These are phyloP conservation scores for Andricus grossulariae DNA, from an alignment of 1,140 invertebrate species.

Conservation along the genomic window DNA sequence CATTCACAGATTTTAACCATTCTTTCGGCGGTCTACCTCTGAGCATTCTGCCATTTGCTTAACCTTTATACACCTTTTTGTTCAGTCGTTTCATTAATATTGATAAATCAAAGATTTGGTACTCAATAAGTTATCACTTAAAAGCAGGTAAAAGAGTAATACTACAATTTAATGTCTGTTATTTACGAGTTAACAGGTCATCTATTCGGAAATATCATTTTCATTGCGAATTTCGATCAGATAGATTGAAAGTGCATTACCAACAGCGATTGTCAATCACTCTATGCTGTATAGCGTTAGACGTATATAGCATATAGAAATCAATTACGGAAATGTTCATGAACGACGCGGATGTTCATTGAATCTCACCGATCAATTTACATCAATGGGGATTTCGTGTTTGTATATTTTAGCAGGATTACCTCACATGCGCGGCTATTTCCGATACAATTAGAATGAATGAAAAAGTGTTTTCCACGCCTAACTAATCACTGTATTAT, in stretches of 20 bases:
- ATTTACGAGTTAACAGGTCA: too few species aligned
- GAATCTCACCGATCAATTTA: slow-evolving; percentile 24
- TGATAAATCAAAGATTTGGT: too few species aligned
- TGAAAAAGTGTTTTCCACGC: not conserved
- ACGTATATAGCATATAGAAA: slow-evolving; percentile 4
- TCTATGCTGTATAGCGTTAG: not conserved
- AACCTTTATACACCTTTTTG: too few species aligned
- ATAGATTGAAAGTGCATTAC: slow-evolving; percentile 1
- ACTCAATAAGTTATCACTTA: too few species aligned
- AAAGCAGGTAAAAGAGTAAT: too few species aligned
- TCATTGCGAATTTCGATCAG: not conserved
- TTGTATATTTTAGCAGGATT: slow-evolving; percentile 22
- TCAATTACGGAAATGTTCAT: slow-evolving; percentile 18
- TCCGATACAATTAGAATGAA: slow-evolving; percentile 20
- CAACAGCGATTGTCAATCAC: slow-evolving; percentile 19
- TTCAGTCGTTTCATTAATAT: too few species aligned
- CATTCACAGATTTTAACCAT: too few species aligned
- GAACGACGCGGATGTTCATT: slow-evolving; percentile 10
- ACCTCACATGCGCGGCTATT: slow-evolving; percentile 2
- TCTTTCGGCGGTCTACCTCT: too few species aligned
- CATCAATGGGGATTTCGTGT: slow-evolving; percentile 16
- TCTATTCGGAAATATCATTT: not conserved
- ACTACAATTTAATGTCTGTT: too few species aligned
- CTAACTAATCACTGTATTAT: not conserved
- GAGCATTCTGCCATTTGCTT: too few species aligned